Evolutionary conservation across 2,888 invertebrate species (phyloP), one percentile per base, ranked within the genome.

Genomic region (Elegia similella): DNA sequence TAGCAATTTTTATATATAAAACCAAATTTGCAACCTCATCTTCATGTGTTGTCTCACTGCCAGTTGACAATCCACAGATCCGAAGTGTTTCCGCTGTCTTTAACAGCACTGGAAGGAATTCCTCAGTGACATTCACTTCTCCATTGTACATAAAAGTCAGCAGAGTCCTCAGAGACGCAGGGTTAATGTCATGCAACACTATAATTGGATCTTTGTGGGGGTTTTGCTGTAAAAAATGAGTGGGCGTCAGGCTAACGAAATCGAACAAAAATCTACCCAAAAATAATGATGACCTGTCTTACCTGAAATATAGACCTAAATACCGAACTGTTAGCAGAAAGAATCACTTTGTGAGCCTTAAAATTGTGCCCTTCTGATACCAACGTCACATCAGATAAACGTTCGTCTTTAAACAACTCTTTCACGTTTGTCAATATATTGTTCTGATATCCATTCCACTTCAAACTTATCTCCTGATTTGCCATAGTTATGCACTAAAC

Each of bases 191-290:
- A 81, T 95, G 94, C 60, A 95, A 92, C 70, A 95, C 95, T 86
- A 95, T 94, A 80, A 95, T 95, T 67, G 95, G 95, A 91, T 95
- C 94, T 75, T 93, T 94, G 86, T 94, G 94, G 76, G 95, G 95
- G 91, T 95, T 95, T 82, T 94, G 94, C 95, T 95, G 82, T 61
- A 90, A 92, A 80, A 80, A 79, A 70, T 56, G 75, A 67, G 90
- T 89, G 80, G 89, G 90, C 72, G 89, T 89, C 62, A 81, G 61
- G 62, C 61, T 47, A 70, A 69, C 17, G 12, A 16, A 42, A 23
- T 56, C 8, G 62, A 57, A 62, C 54, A 44, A 44, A 42, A 59
- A 53, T 42, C 58, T 66, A 63, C 16, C 46, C 17, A 58, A 54
- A 59, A 58, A 48, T 57, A 55, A 59, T 43, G 6, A 55, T 52